phyloP scores from a whole-genome alignment of 2,888 invertebrate species.

The Toxonevra muliebris region DNA sequence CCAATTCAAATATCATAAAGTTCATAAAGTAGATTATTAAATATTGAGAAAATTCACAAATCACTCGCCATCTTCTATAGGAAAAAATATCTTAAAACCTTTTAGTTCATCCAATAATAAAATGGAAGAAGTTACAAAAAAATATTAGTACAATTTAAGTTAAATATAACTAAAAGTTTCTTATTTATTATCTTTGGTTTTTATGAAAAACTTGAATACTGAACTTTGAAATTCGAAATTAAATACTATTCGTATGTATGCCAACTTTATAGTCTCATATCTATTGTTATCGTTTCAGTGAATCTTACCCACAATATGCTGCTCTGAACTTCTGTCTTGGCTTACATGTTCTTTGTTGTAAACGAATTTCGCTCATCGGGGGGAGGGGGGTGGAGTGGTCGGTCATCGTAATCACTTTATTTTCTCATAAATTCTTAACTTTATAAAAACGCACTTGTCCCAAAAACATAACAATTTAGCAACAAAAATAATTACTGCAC shows the following conservation, averaged over 20 bases:
- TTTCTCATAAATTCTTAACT: slow-evolving; percentile 24
- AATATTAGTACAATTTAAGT: too few relatives aligned
- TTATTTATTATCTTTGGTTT: too few relatives aligned
- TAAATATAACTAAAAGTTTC: too few relatives aligned
- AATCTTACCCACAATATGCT: not conserved
- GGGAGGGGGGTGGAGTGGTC: not conserved
- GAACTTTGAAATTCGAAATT: not conserved
- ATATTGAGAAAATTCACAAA: too few relatives aligned
- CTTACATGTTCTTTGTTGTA: not conserved
- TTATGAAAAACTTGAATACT: too few relatives aligned
- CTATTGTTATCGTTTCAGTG: not conserved
- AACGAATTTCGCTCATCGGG: not conserved
- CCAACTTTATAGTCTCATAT: not conserved
- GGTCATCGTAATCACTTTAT: slow-evolving; percentile 27
- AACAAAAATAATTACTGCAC: slow-evolving; percentile 51
- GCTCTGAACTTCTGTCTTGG: too few relatives aligned
- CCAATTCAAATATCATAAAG: too few relatives aligned
- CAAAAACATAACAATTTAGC: slow-evolving; percentile 46
- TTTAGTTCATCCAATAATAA: too few relatives aligned
- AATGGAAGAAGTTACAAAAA: too few relatives aligned
- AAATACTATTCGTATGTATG: not conserved
- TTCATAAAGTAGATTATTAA: too few relatives aligned
- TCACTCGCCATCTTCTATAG: too few relatives aligned
- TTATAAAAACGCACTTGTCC: slow-evolving; percentile 13
- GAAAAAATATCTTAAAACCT: too few relatives aligned